Base-by-base conservation (phyloP, 2,888 invertebrate genomes). In the Athalia cordata region DNA sequence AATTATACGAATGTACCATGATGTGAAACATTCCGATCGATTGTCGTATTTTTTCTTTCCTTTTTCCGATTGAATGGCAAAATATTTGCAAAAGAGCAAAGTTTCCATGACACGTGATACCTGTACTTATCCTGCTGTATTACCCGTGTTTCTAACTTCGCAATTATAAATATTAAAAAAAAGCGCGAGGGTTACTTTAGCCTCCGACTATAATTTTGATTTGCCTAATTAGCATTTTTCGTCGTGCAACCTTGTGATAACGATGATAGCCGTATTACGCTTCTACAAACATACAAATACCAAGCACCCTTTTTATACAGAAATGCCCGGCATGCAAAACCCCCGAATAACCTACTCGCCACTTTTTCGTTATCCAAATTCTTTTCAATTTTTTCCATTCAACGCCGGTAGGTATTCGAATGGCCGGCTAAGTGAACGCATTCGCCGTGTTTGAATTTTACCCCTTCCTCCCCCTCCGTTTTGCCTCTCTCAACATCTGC, bases 261-360 rank as follows among this genome's bases (percentile, higher is more conserved):
- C 68, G 52, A n/a, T 29, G 52, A 66, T 66, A 66, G 68, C 55
- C 43, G 55, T 55, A 68, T 68, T 66, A 66, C 66, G 66, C 66
- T 55, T 55, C 68, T 29, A 68, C 68, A 68, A 68, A 68, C 68
- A 68, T 68, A 68, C 68, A 15, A 68, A 68, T 68, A 68, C 55
- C 68, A 15, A 11, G 55, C n/a, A 52, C 43, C 15, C 68, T 15
- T 55, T 68, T 68, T 15, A 43, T 43, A 47, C 45, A 67, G 67
- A 68, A 55, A 55, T 68, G 68, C 68, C 68, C 13, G 68, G 68
- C 55, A 68, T 68, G 68, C 68, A 68, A 68, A 68, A 68, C 52
- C 29, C 52, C 43, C 52, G 9, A 55, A 68, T 52, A 11, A n/a
- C 55, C 50, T 52, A 68, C 50, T 52, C 1, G 29, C 52, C 29